Percentiles rank a stretch among this genome's conserved stretches.
These are phyloP conservation scores for Bombus superbus DNA, from an alignment of 1,140 invertebrate species.

Conservation along the genomic window DNA sequence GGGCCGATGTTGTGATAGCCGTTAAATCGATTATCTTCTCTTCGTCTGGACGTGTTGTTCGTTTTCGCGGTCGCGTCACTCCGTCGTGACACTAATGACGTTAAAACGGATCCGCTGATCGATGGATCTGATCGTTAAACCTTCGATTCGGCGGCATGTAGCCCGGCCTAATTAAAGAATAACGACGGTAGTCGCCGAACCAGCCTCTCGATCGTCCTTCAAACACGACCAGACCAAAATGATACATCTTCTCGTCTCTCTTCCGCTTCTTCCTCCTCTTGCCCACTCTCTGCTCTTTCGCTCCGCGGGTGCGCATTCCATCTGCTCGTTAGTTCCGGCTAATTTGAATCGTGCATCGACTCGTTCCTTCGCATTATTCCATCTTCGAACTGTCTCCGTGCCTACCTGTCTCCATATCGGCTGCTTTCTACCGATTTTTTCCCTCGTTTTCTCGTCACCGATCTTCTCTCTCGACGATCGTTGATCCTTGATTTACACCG, in stretches of 20 bases:
- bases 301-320: conserved; percentile 43
- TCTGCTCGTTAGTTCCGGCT: conserved; percentile 64
- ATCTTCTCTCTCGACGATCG: background rate
- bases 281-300: background rate
- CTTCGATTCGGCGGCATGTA: conserved; percentile 34
- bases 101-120: conserved; percentile 55
- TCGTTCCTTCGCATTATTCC: conserved; percentile 30
- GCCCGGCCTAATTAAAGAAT: conserved; percentile 59
- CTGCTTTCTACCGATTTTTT: background rate
- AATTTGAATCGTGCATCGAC: conserved; percentile 60
- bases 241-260: conserved; percentile 16
- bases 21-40: conserved; percentile 38
- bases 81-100: conserved; percentile 51
- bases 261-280: background rate
- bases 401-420: background rate
- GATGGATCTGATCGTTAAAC: conserved; percentile 47
- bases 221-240: conserved; percentile 51
- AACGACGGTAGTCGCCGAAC: conserved; percentile 51
- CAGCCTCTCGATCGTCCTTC: conserved; percentile 40
- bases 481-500: conserved; percentile 10
- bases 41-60: background rate
- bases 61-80: conserved; percentile 28
- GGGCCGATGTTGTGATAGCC: conserved; percentile 41
- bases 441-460: too few species aligned
- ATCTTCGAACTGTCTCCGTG: conserved; percentile 1